These are phyloP conservation scores for Drosophila pandora DNA, from an alignment of 1,140 invertebrate genomes.

Conservation along the genomic window DNA sequence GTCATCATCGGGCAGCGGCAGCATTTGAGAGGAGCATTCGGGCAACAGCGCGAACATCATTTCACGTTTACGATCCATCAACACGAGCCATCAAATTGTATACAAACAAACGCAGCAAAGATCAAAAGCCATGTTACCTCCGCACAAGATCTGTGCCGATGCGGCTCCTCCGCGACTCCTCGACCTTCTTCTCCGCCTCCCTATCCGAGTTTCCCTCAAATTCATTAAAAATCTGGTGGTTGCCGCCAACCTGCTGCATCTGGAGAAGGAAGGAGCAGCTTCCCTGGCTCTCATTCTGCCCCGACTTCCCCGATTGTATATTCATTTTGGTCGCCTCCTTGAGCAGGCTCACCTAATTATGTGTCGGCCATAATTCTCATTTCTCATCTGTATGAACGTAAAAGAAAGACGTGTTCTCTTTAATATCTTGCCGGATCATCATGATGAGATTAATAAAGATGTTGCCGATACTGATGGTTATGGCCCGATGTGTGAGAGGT, in stretches of 20 bases:
- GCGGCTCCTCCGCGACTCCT: slow-evolving; percentile 4
- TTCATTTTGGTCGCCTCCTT: slow-evolving; percentile 16
- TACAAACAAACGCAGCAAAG: slow-evolving; percentile 83
- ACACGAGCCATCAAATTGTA: slow-evolving; percentile 83
- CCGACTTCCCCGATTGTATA: slow-evolving; percentile 8
- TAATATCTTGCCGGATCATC: slow-evolving; percentile 8
- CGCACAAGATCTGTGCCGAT: slow-evolving; percentile 29
- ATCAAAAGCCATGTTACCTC: slow-evolving; percentile 76
- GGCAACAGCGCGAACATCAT: slow-evolving; percentile 70
- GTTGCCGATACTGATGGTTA: not conserved
- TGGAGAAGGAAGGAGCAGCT: slow-evolving; percentile 3
- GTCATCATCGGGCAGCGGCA: slow-evolving; percentile 46
- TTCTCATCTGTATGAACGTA: slow-evolving; percentile 28
- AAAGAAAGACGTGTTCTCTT: not conserved
- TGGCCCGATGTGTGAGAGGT: slow-evolving; percentile 7
- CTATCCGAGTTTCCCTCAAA: slow-evolving; percentile 24
- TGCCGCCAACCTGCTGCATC: slow-evolving; percentile 35
- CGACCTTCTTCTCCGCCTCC: slow-evolving; percentile 11
- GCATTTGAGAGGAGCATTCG: slow-evolving; percentile 9
- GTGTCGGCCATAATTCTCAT: slow-evolving; percentile 38
- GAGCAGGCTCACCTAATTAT: slow-evolving; percentile 60
- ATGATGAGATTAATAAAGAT: slow-evolving; percentile 25
- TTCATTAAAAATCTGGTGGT: slow-evolving; percentile 65
- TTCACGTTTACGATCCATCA: slow-evolving; percentile 83
- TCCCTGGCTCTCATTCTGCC: slow-evolving; percentile 5